These are phyloP conservation scores for Oxyteleia sp. DNA, from an alignment of 2,888 invertebrate species.

Conservation along the genomic window DNA sequence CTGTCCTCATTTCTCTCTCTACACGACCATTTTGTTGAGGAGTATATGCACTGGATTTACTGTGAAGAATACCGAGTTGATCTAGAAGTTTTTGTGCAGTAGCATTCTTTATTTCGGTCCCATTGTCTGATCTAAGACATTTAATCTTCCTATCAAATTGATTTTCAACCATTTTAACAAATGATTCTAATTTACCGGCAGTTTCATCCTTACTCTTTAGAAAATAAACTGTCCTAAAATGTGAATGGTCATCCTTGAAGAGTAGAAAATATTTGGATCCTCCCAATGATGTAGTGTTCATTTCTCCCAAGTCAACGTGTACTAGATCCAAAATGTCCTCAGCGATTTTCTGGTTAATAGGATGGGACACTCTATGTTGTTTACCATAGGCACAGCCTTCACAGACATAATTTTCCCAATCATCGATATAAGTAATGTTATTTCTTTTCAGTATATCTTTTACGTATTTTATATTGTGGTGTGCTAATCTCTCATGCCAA, in stretches of 20 bases:
- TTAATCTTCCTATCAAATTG: conserved; percentile 78
- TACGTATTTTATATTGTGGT: conserved; percentile 77
- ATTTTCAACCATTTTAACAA: conserved; percentile 78
- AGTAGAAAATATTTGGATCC: too few relatives aligned
- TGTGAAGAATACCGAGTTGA: conserved; percentile 77
- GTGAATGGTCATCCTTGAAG: too few relatives aligned
- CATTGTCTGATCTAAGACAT: conserved; percentile 77
- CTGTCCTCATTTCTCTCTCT: background rate
- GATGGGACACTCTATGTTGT: conserved; percentile 73
- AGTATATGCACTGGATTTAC: conserved; percentile 30
- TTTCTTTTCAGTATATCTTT: conserved; percentile 16
- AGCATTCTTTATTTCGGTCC: conserved; percentile 79
- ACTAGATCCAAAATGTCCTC: conserved; percentile 72
- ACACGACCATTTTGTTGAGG: background rate
- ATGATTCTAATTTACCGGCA: conserved; percentile 69
- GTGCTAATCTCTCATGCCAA: conserved; percentile 79
- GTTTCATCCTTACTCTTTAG: conserved; percentile 78
- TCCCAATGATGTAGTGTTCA: conserved; percentile 57
- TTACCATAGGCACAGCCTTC: conserved; percentile 76
- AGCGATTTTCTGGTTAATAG: conserved; percentile 65
- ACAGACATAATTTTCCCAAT: conserved; percentile 77
- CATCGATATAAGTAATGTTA: conserved; percentile 60
- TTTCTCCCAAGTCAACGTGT: conserved; percentile 78
- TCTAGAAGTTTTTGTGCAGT: conserved; percentile 73
- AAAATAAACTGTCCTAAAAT: conserved; percentile 78